Percentiles rank a stretch among this genome's conserved stretches.
Conservation (phyloP, 2,113 vertebrate species). For the Synchiropus splendidus region DNA sequence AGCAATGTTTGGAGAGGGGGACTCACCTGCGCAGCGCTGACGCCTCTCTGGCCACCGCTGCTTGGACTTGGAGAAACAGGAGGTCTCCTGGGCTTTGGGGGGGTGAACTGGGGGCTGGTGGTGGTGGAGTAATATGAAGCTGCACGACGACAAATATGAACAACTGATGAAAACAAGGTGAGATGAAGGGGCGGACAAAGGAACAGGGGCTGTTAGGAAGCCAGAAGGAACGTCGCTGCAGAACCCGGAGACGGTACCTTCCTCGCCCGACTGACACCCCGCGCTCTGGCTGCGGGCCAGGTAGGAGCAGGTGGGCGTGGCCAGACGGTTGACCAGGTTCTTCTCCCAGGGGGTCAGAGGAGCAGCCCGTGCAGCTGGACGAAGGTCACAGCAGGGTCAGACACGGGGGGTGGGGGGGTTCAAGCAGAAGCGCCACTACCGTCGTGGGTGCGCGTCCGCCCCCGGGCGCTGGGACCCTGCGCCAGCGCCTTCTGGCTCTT, state of each 20-base stretch:
- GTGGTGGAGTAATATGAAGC: conserved; percentile 88
- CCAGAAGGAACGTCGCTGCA: no score
- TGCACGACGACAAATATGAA: conserved; percentile 96
- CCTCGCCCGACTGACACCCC: conserved; percentile 79
- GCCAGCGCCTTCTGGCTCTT: conserved; percentile 80
- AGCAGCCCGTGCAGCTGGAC: conserved; percentile 65
- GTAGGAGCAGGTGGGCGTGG: conserved; percentile 87
- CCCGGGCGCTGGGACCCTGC: conserved; percentile 72
- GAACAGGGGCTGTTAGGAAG: background rate
- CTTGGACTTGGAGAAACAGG: background rate
- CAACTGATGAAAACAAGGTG: conserved; percentile 72
- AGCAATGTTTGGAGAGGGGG: no score
- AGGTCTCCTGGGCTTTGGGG: background rate
- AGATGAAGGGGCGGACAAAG: conserved; percentile 38
- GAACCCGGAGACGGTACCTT: no score
- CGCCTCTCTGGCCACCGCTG: background rate
- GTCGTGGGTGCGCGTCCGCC: conserved; percentile 61
- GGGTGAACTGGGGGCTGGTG: conserved; percentile 50
- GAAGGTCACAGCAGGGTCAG: background rate
- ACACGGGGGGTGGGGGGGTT: no score
- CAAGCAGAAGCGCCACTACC: conserved; percentile 50
- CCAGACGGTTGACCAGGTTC: conserved; percentile 85
- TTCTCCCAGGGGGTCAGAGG: conserved; percentile 87
- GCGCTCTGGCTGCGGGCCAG: conserved; percentile 91
- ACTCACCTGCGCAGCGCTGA: no score